Base-by-base conservation (phyloP, 2,113 vertebrate species). In the Semicossyphus pulcher region DNA sequence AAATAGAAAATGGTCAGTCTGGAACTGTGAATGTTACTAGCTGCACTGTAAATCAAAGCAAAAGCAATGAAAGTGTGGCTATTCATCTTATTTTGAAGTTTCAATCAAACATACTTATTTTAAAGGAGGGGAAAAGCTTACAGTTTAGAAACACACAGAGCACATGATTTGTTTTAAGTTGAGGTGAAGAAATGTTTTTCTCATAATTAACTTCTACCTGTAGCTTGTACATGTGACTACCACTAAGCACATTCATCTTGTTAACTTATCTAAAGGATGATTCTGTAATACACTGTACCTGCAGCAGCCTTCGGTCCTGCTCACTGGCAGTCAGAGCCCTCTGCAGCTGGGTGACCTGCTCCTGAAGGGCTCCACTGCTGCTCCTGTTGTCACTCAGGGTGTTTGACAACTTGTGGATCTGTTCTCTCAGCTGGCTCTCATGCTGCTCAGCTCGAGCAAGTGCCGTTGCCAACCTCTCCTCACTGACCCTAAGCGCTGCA, bases 261-360 rank as follows among this genome's bases (percentile, higher is more conserved):
- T n/a, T n/a, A n/a, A n/a, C n/a, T n/a, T n/a, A n/a, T 10, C 8
- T 10, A 37, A 23, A 20, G 42, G 32, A 41, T 54, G 25, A 56
- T 12, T 28, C 23, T 10, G 25, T 56, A 20, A 49, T 2, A 29
- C 37, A 31, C 41, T 36, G 39, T 87, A 95, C 95, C 94, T 95
- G 95, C 58, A 95, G 79, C 62, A 91, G 82, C 54, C 91, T 84
- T 32, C 92, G 88, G 64, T 95, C 94, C 20, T 93, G 90, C 81
- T 95, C 92, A 1, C 92, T 92, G 65, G 87, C 85, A 3, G 83
- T 86, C 76, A 95, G 81, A 5, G 89, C 90, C 41, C 88, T 88
- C 76, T 94, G 93, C 44, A 95, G 90, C 75, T 94, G 92, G 3
- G 48, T 64, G 11, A 87, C 57, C 61, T 94, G 92, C 58, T 95